Percentiles rank a stretch among this genome's conserved stretches.
Evolutionary conservation across 2,797 vertebrate genomes (phyloP).

Genomic region (Coendou prehensilis): DNA sequence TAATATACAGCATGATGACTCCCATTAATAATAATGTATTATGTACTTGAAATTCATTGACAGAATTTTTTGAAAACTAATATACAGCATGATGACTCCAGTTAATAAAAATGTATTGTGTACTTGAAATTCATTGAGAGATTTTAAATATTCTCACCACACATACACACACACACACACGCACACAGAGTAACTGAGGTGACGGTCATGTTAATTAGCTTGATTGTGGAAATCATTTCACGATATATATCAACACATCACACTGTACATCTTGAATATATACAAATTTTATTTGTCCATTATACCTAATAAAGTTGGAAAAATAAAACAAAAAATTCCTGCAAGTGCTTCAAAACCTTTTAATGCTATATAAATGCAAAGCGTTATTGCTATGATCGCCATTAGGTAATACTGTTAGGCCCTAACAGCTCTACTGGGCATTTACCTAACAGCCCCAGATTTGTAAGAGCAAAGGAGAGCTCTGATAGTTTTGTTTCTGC

Average conservation of each 20-base stretch:
- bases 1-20: background rate
- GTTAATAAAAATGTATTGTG: background rate
- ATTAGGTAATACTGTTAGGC: background rate
- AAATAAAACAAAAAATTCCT: background rate
- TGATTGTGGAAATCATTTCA: background rate
- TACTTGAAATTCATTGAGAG: background rate
- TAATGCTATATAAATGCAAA: background rate
- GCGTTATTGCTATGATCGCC: background rate
- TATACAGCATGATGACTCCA: background rate
- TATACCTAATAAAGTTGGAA: background rate
- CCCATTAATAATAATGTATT: background rate
- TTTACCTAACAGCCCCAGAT: conserved; percentile 29
- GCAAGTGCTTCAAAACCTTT: background rate
- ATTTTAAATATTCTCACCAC: background rate
- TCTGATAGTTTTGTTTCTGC: background rate
- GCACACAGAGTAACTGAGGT: background rate
- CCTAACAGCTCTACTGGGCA: background rate
- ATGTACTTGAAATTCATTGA: background rate
- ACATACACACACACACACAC: background rate
- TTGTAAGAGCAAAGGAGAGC: background rate
- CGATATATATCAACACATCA: background rate
- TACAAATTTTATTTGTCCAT: background rate
- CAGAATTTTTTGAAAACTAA: background rate
- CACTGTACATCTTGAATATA: background rate
- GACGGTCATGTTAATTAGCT: background rate